Conservation (phyloP, 2,888 invertebrate genomes). For the Neoscelio sp. region DNA sequence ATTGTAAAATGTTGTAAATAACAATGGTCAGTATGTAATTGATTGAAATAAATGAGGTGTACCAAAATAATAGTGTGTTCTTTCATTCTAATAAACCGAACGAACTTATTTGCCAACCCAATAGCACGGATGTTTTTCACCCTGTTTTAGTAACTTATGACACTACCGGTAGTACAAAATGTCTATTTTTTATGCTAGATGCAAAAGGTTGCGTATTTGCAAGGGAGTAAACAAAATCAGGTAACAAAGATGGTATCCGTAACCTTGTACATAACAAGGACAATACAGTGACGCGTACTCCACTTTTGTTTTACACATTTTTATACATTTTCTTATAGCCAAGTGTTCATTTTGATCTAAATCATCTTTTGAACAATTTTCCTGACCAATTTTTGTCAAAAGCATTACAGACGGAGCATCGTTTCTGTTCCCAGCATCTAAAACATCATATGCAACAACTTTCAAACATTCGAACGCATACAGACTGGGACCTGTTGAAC, state of each 20-base stretch:
- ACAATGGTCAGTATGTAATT: too few relatives aligned
- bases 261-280: slow-evolving; percentile 7
- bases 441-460: slow-evolving; percentile 19
- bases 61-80: too few relatives aligned
- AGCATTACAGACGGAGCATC: slow-evolving; percentile 11
- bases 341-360: slow-evolving; percentile 26
- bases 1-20: too few relatives aligned
- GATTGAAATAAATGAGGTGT: too few relatives aligned
- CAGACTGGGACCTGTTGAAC: not conserved
- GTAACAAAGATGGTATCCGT: not conserved
- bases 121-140: too few relatives aligned
- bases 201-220: too few relatives aligned
- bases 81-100: too few relatives aligned
- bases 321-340: not conserved
- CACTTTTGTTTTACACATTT: not conserved
- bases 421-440: slow-evolving; percentile 32
- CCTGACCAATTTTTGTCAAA: slow-evolving; percentile 26
- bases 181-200: too few relatives aligned
- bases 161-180: too few relatives aligned
- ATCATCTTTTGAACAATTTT: slow-evolving; percentile 18
- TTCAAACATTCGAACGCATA: not conserved
- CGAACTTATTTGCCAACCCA: too few relatives aligned
- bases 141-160: too few relatives aligned
- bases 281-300: not conserved
- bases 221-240: too few relatives aligned